Conservation (phyloP, 2,797 vertebrate genomes). For the Spheniscus humboldti region DNA sequence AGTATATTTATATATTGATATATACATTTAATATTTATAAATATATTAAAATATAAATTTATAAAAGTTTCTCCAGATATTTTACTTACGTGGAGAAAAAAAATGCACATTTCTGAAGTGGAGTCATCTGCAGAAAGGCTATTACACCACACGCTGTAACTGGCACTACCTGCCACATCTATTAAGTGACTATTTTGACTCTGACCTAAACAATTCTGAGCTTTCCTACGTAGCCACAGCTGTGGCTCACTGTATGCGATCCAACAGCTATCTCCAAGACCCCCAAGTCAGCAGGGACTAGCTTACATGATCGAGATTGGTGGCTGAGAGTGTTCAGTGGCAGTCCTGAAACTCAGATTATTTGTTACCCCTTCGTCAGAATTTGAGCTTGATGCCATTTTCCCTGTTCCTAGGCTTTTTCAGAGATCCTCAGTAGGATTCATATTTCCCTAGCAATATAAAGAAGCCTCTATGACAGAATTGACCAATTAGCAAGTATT, state of each 20-base stretch:
- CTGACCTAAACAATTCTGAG: background rate
- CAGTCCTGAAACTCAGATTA: background rate
- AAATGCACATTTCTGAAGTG: background rate
- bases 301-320: background rate
- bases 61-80: background rate
- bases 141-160: background rate
- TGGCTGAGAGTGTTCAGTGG: background rate
- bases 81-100: background rate
- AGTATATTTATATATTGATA: background rate
- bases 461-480: background rate
- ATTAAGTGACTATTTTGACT: background rate
- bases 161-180: background rate
- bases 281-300: background rate
- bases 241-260: rapidly evolving
- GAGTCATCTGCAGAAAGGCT: background rate
- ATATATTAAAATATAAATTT: background rate
- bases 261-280: rapidly evolving
- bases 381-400: background rate
- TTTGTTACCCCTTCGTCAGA: background rate
- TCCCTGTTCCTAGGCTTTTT: background rate
- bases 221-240: background rate
- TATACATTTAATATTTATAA: background rate
- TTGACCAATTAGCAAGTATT: background rate
- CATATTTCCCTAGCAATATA: background rate
- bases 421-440: background rate